Base-by-base conservation (phyloP, 2,113 vertebrate species). In the Oryzias melastigma region DNA sequence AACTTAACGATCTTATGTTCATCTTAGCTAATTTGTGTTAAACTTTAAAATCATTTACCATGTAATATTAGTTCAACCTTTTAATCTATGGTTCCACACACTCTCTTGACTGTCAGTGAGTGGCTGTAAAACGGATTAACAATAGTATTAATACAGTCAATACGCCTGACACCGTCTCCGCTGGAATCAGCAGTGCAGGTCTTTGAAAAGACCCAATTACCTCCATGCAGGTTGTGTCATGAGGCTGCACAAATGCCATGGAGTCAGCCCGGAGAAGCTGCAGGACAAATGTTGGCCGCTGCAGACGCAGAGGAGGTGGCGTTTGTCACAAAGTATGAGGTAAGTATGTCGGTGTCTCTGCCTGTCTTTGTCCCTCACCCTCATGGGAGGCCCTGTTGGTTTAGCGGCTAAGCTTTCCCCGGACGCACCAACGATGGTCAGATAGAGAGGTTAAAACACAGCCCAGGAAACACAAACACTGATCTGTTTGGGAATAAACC, bases 351-450 rank as follows among this genome's bases (percentile, higher is more conserved):
- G 87, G 82, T 85, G 81, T 80, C 68, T 78, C 78, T 75, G 50
- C 67, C 76, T 79, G 70, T 83, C 83, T 87, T 90, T 91, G 88
- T 89, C 87, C 75, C 60, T 64, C 57, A 69, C 62, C 75, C 82
- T 86, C 82, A 82, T 52, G 71, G 83, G 88, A 89, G 87, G 86
- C 85, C 86, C 82, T 88, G 88, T 89, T 91, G 78, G 68, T 86
- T 85, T 91, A 87, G 77, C 75, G 15, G 59, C 76, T 88, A 90
- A 91, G 84, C 89, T 90, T 85, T 77, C 79, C 72, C 88, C 85
- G 85, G 87, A 89, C 87, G 81, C 87, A 85, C 74, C 77, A 78
- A 84, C 49, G 84, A 88, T 83, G 83, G 78, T 48, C 77, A 80
- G 86, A 91, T 88, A 89, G 80, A 77, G 74, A 85, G 75, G 82